These are phyloP conservation scores for Acronicta leporina DNA, from an alignment of 2,888 invertebrate species.

Conservation along the genomic window DNA sequence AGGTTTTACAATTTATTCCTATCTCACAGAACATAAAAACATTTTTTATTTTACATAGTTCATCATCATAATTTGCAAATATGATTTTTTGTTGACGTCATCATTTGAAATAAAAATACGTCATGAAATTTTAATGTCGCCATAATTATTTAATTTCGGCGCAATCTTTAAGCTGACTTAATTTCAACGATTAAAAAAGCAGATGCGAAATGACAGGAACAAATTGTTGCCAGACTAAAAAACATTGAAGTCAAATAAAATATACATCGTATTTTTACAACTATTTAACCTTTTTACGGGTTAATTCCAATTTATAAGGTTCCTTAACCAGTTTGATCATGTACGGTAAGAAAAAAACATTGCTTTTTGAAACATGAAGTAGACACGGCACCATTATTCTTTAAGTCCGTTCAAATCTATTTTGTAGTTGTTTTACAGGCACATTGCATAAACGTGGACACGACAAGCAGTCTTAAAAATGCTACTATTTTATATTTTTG, in stretches of 20 bases:
- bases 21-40: too few species aligned
- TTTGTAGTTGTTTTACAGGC: constrained; percentile 14
- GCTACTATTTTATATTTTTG: constrained; percentile 4
- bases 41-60: too few species aligned
- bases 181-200: constrained; percentile 54
- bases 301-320: constrained; percentile 55
- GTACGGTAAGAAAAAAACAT: constrained; percentile 21
- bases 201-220: constrained; percentile 63
- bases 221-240: constrained; percentile 41
- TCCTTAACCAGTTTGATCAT: constrained; percentile 37
- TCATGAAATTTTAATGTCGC: constrained; percentile 12
- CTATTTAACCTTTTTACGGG: constrained; percentile 70
- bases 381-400: constrained; percentile 38
- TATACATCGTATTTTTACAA: constrained; percentile 65
- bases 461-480: constrained; percentile 19
- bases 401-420: constrained; percentile 40
- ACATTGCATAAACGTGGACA: constrained; percentile 8
- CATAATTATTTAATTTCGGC: constrained; percentile 38
- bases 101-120: neutral
- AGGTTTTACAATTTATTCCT: too few species aligned
- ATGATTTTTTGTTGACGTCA: neutral
- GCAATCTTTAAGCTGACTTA: constrained; percentile 54
- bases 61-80: too few species aligned
- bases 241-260: constrained; percentile 47
- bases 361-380: constrained; percentile 33